Conservation (phyloP, 2,113 vertebrate genomes). For the Copsychus sechellarum region DNA sequence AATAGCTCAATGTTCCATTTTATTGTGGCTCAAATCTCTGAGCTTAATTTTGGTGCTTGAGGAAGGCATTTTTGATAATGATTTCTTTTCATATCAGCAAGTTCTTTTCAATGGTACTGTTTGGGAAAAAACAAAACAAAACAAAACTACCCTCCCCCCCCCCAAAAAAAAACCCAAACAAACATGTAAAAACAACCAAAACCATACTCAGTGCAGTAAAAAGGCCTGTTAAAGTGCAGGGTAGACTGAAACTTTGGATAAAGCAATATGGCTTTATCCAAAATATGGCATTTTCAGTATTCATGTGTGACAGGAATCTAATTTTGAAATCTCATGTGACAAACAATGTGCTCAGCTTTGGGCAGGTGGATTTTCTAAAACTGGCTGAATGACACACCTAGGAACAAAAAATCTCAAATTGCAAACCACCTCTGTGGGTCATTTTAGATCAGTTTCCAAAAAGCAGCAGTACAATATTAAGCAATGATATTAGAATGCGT, state of each 20-base stretch:
- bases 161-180: too few relatives aligned
- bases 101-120: neutral
- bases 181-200: neutral
- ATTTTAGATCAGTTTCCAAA: neutral
- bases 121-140: neutral
- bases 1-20: neutral
- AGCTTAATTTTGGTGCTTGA: neutral
- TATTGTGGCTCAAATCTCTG: neutral
- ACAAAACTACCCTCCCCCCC: accelerated
- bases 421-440: neutral
- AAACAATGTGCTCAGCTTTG: neutral
- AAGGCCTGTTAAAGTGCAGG: neutral
- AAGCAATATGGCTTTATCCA: neutral
- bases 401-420: neutral
- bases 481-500: neutral
- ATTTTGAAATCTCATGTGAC: neutral
- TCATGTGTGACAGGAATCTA: neutral
- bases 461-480: neutral
- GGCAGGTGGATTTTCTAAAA: neutral
- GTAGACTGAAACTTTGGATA: neutral
- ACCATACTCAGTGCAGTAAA: neutral
- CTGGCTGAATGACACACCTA: neutral
- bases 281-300: neutral
- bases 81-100: neutral
- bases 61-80: neutral